Conservation (phyloP, 2,888 invertebrate genomes). For the Luffia ferchaultella region DNA sequence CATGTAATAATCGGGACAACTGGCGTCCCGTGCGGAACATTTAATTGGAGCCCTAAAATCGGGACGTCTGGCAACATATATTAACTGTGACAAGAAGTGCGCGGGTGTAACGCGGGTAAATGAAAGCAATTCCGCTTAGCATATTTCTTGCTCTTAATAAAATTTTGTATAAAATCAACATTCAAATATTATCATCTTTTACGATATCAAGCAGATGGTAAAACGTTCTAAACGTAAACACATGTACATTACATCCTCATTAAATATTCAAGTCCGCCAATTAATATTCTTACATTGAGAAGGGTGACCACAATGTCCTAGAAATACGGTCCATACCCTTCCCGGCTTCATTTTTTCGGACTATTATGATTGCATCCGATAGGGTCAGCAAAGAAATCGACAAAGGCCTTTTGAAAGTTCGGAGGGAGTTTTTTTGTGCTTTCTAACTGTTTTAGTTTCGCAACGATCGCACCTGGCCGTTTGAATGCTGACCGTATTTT, state of each 20-base stretch:
- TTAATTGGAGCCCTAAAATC: too few relatives aligned
- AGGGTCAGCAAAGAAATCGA: constrained; percentile 36
- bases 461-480: constrained; percentile 41
- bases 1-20: too few relatives aligned
- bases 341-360: background rate
- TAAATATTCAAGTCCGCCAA: background rate
- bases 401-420: constrained; percentile 16
- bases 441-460: constrained; percentile 23
- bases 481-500: constrained; percentile 26
- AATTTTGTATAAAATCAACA: too few relatives aligned
- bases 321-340: background rate
- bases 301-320: background rate
- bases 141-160: too few relatives aligned
- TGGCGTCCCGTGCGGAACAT: too few relatives aligned
- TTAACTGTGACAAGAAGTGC: too few relatives aligned
- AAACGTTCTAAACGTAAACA: background rate
- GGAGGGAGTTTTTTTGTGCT: constrained; percentile 19
- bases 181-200: too few relatives aligned
- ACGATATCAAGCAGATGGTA: background rate
- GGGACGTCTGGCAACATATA: too few relatives aligned
- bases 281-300: background rate
- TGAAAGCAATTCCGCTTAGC: too few relatives aligned
- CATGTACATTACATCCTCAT: background rate
- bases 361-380: background rate
- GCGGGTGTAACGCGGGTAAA: too few relatives aligned